These are phyloP conservation scores for Hydrolagus colliei DNA, from an alignment of 2,797 vertebrate genomes.

Conservation along the genomic window DNA sequence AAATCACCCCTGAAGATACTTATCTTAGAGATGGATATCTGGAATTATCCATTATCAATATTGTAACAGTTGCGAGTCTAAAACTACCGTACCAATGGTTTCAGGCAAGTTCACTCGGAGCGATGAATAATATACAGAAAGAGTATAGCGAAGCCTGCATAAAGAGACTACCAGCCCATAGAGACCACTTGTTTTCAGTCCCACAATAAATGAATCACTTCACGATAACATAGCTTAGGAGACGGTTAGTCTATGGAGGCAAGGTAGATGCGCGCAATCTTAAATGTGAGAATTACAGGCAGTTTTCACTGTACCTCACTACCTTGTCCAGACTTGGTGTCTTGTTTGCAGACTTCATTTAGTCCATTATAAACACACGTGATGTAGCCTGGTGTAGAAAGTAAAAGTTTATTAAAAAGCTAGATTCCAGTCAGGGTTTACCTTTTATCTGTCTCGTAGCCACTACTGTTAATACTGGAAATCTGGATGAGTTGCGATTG, in stretches of 20 bases:
- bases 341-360: neutral
- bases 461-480: neutral
- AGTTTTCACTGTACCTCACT: neutral
- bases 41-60: constrained; percentile 12
- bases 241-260: neutral
- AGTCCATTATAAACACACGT: neutral
- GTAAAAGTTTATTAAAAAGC: neutral
- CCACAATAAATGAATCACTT: neutral
- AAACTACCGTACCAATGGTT: neutral
- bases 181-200: constrained; percentile 24
- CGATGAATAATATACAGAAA: constrained; percentile 24
- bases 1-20: neutral
- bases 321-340: neutral
- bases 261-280: constrained; percentile 5
- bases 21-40: neutral
- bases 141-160: neutral
- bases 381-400: neutral
- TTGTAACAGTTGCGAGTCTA: constrained; percentile 3
- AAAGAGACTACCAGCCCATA: neutral
- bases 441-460: neutral
- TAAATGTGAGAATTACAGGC: neutral
- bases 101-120: neutral
- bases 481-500: too few relatives aligned
- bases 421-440: too few relatives aligned
- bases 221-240: neutral